Evolutionary conservation across 2,113 vertebrate genomes (phyloP), one percentile per base, ranked within the genome.

Genomic region (Leptobrachium leishanense): DNA sequence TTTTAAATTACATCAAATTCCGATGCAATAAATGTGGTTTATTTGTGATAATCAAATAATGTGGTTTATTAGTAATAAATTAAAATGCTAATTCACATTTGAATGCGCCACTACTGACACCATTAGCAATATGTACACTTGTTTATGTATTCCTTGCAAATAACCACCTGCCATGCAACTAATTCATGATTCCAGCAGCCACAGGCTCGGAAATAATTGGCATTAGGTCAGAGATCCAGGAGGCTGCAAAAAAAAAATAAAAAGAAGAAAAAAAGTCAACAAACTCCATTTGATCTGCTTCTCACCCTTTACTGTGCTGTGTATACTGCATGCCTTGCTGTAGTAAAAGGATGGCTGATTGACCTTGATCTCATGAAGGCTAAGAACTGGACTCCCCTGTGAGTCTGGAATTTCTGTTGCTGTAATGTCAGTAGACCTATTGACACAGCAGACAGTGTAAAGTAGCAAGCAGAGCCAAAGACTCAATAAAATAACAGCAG

Each of bases 351-450:
- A 62, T 68, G 55, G 55, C 57, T 68, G 78, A 68, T 62, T 81
- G 53, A 74, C 71, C 72, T 79, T 74, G 72, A 68, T 73, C 62
- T 79, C 9, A 55, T 43, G 46, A 65, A 73, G 69, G 43, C 12
- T 44, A 31, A 68, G 42, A 62, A 68, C 57, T 13, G 6, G 39
- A 53, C 64, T 74, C 78, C 72, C 78, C 7, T 68, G 78, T 81
- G 78, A 59, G 78, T 74, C 78, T 80, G 71, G 77, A 59, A 57
- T 68, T 50, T 79, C 77, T 74, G 63, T 31, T 74, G 63, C 64
- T 59, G 71, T 74, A 80, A 74, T 68, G 71, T 59, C 77, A 68
- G 63, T 59, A 74, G 77, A 81, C 78, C 78, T 63, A 41, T 68
- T 46, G 53, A 59, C 71, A 80, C 9, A 44, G 42, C 62, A 70